Evolutionary conservation across 2,113 vertebrate genomes (phyloP), one percentile per base, ranked within the genome.

Genomic region (Rhabdomys dilectus): DNA sequence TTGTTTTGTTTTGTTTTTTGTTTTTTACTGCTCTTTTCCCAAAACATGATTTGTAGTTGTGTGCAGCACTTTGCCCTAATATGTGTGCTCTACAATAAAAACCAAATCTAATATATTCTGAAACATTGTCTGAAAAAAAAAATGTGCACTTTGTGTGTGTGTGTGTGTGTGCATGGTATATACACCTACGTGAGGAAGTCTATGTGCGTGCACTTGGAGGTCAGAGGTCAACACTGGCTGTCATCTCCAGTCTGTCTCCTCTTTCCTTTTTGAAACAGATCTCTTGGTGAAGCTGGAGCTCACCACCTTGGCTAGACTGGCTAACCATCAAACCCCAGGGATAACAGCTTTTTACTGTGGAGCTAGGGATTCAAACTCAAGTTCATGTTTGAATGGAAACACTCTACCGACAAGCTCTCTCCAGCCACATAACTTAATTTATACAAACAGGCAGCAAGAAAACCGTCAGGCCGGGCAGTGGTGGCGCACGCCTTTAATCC

Each of bases 21-120:
- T 98, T 97, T 98, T 98, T 98, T 98, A 98, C 98, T 97, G 98
- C 97, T 98, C 24, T 70, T 96, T 95, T 94, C 81, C 97, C 97
- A 91, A 96, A 98, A 98, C 97, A 73, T 82, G 97, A 96, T 97
- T 98, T 96, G 98, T 98, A 98, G 98, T 98, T 98, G 96, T 97
- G 96, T 98, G 97, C 97, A 97, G 94, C 98, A 98, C 97, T 98
- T 98, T 98, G 97, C 98, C 97, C 92, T 95, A 96, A 97, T 98
- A 98, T 96, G 96, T 98, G 98, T 98, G 98, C 98, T 98, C 98
- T 98, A 98, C 98, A 98, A 98, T 98, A 98, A 98, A 98, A 98
- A 98, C 96, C 97, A 98, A 98, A 98, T 99, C 98, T 98, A 98
- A 99, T 98, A 98, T 98, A 98, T 98, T 99, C 98, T 98, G 98